phyloP scores from a whole-genome alignment of 1,140 invertebrate genomes.

The Neodiprion lecontei region DNA sequence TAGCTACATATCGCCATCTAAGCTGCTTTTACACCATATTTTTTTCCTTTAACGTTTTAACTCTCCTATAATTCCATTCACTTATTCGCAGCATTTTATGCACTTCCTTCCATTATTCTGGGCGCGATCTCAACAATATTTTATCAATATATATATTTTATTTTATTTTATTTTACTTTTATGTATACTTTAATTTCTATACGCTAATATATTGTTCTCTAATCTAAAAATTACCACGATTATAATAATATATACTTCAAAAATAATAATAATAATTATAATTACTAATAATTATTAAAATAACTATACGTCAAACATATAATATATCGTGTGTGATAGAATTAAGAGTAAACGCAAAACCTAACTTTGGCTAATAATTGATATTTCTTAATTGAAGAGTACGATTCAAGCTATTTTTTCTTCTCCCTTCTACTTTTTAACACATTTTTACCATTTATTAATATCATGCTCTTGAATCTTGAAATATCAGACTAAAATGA shows the following conservation, averaged over 20 bases:
- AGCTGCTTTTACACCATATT: conserved; percentile 27
- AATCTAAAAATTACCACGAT: conserved; percentile 57
- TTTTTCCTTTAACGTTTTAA: conserved; percentile 24
- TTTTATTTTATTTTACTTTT: conserved; percentile 46
- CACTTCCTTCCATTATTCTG: conserved; percentile 43
- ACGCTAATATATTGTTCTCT: conserved; percentile 57
- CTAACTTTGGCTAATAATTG: conserved; percentile 56
- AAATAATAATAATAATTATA: conserved; percentile 30
- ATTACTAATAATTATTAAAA: conserved; percentile 29
- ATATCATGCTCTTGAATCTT: conserved; percentile 32
- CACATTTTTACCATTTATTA: conserved; percentile 11
- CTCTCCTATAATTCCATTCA: conserved; percentile 19
- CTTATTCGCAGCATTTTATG: conserved; percentile 46
- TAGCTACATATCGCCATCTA: neutral
- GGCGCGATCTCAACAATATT: conserved; percentile 52
- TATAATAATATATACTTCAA: conserved; percentile 47
- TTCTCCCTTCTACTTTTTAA: neutral
- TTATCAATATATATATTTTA: conserved; percentile 52
- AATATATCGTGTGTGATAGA: conserved; percentile 22
- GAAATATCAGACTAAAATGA: conserved; percentile 42
- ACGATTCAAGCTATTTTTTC: conserved; percentile 20
- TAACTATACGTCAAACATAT: conserved; percentile 34
- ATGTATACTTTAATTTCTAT: conserved; percentile 58
- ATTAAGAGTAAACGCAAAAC: conserved; percentile 44
- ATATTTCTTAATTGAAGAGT: conserved; percentile 42